phyloP scores from a whole-genome alignment of 2,113 vertebrate genomes.

The Plecotus auritus region DNA sequence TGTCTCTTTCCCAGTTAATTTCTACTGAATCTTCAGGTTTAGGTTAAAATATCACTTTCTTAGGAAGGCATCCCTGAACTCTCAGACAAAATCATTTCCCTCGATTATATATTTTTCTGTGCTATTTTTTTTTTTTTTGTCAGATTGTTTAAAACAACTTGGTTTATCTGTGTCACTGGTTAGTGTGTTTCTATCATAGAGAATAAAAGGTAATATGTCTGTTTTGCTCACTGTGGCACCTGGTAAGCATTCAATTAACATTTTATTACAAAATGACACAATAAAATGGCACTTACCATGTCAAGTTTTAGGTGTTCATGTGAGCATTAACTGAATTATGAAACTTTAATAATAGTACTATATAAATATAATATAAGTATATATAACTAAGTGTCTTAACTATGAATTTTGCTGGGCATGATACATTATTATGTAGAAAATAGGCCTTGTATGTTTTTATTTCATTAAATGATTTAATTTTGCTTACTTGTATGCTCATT shows the following conservation, averaged over 20 bases:
- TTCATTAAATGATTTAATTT: slow-evolving; percentile 6
- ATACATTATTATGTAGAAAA: neutral
- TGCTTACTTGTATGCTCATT: neutral
- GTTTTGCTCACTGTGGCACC: neutral
- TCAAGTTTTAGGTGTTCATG: neutral
- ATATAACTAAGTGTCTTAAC: neutral
- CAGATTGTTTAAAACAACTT: neutral
- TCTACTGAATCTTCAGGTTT: neutral
- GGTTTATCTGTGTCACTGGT: neutral
- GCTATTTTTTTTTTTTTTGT: neutral
- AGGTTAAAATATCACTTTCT: neutral
- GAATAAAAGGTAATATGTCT: neutral
- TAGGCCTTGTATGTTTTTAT: neutral
- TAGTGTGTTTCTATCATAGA: neutral
- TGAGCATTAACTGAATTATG: neutral
- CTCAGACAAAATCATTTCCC: neutral
- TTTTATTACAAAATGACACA: neutral
- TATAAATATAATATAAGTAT: neutral
- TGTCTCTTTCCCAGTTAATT: neutral
- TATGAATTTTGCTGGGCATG: neutral
- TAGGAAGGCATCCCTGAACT: neutral
- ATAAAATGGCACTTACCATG: neutral
- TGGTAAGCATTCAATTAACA: neutral
- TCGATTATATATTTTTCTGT: neutral
- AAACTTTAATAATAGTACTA: neutral